Conservation (phyloP, 2,797 vertebrate species). For the Coreius guichenoti region DNA sequence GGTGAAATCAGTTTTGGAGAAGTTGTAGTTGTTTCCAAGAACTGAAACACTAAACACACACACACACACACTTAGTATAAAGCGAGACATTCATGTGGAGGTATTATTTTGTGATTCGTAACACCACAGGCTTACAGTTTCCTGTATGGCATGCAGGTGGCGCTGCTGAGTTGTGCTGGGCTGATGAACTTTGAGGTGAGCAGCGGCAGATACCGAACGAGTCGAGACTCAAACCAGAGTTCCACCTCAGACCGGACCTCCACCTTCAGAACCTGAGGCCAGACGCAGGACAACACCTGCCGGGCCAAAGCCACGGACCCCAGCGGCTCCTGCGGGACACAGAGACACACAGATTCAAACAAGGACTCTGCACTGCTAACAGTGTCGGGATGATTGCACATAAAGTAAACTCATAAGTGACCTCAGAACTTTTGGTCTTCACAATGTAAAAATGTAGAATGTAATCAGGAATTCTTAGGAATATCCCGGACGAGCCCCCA, state of each 20-base stretch:
- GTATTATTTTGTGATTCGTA: not conserved
- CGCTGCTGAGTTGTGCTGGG: conserved; percentile 57
- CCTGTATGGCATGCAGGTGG: conserved; percentile 69
- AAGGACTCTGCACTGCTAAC: too few relatives aligned
- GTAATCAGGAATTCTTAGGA: too few relatives aligned
- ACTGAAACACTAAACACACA: conserved; percentile 64
- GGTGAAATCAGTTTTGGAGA: conserved; percentile 65
- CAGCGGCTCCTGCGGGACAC: conserved; percentile 64
- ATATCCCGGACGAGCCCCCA: too few relatives aligned
- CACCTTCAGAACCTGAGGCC: conserved; percentile 69
- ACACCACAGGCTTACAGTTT: conserved; percentile 66
- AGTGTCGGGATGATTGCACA: not conserved
- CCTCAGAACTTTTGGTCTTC: too few relatives aligned
- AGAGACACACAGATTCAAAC: not conserved
- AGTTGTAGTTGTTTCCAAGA: conserved; percentile 70
- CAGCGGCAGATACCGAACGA: conserved; percentile 68
- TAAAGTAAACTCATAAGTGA: not conserved
- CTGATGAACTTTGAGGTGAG: conserved; percentile 70
- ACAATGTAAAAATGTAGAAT: too few relatives aligned
- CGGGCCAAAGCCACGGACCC: conserved; percentile 64
- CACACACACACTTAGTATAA: not conserved
- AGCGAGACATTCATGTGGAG: not conserved
- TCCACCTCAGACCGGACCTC: conserved; percentile 61
- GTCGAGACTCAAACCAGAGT: conserved; percentile 66
- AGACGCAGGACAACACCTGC: conserved; percentile 69